Evolutionary conservation across 2,888 invertebrate species (phyloP), one percentile per base, ranked within the genome.

Genomic region (Octonoba sinensis): DNA sequence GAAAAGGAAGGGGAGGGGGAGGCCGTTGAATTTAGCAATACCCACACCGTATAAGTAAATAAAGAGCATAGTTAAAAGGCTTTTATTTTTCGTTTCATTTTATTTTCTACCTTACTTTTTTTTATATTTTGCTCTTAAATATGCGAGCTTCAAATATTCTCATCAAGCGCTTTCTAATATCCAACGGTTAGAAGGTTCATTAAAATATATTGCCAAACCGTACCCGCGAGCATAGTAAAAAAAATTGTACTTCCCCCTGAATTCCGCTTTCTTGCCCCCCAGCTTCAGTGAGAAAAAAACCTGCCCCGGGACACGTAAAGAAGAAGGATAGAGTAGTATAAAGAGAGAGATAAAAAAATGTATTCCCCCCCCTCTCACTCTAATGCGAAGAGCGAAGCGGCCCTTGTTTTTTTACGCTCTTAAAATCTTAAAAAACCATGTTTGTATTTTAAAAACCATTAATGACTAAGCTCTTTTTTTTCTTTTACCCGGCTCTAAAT

Each of bases 361-460:
- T 54, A 47, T 51, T 15, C 36, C 49, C 65, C 54, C 16, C 15
- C 54, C 24, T 70, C 49, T 69, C 49, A 56, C 64, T 66, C 73
- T 79, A 79, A 79, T 79, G 79, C 73, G 67, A 67, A 60, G 79
- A 79, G 79, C 67, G 79, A 79, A 73, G 79, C 79, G 67, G 73
- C 67, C 76, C 75, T 82, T 76, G 76, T 82, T 82, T 82, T 82
- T 82, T 82, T 82, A 65, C 76, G 71, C 76, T 76, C 76, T 76
- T 82, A 82, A 82, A 82, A 82, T 76, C 76, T 76, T 82, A 75
- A 82, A 82, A 82, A 82, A 82, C 82, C 82, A 82, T 82, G 82
- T 82, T 82, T 82, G 82, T 82, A 82, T 82, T 82, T 82, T 82
- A 82, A 82, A 82, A 82, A 82, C 82, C 82, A 82, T 82, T 82